Percentiles rank a stretch among this genome's conserved stretches.
phyloP scores from a whole-genome alignment of 1,140 invertebrate genomes.

The Dysdera silvatica region DNA sequence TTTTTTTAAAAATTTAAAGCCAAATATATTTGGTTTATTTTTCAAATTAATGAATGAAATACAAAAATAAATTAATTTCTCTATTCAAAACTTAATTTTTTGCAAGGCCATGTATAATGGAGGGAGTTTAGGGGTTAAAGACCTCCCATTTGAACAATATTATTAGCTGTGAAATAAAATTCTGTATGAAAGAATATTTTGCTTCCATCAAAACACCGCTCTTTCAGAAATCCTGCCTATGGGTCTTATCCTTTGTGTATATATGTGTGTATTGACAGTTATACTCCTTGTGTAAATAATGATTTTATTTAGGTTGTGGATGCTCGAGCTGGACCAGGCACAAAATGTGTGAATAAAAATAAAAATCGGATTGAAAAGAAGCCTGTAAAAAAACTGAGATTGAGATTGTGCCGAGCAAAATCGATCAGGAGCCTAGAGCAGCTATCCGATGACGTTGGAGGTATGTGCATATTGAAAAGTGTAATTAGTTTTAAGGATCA shows the following conservation, averaged over 20 bases:
- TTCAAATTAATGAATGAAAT: too few species aligned
- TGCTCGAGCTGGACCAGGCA: conserved; percentile 72
- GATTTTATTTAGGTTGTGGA: conserved; percentile 61
- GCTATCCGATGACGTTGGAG: conserved; percentile 34
- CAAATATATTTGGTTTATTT: too few species aligned
- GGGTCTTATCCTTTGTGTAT: background rate
- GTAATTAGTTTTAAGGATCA: too few species aligned
- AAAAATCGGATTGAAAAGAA: conserved; percentile 58
- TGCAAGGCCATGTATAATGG: background rate
- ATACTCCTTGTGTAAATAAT: background rate
- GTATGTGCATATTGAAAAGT: too few species aligned
- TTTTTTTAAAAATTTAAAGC: too few species aligned
- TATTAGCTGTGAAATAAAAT: too few species aligned
- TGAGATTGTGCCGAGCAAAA: conserved; percentile 15
- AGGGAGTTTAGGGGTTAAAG: background rate
- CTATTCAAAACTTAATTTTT: background rate
- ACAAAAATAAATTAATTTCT: too few species aligned
- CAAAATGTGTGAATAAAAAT: conserved; percentile 68
- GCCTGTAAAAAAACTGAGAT: conserved; percentile 42
- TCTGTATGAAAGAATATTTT: too few species aligned
- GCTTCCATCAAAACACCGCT: too few species aligned
- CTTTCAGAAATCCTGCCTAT: background rate
- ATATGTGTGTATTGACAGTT: background rate
- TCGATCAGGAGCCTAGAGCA: conserved; percentile 16
- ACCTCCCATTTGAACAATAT: too few species aligned